A percentile compares a stretch with the other conserved stretches of the same genome.
These are phyloP conservation scores for Rhodophaea formosa DNA, from an alignment of 2,888 invertebrate genomes.

Conservation along the genomic window DNA sequence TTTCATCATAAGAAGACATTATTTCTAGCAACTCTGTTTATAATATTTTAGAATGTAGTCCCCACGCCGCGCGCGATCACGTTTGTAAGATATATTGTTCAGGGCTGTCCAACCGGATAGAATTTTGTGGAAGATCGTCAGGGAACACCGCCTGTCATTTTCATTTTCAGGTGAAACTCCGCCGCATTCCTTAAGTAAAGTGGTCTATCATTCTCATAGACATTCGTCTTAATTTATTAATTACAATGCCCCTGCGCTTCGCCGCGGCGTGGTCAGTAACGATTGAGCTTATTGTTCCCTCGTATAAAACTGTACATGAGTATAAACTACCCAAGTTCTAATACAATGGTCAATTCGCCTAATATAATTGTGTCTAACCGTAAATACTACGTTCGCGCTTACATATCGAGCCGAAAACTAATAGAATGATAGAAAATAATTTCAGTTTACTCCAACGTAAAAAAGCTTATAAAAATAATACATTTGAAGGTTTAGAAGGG, in stretches of 20 bases:
- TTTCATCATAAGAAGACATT: conserved; percentile 54
- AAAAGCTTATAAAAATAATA: conserved; percentile 51
- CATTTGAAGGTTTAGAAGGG: conserved; percentile 34
- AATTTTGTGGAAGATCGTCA: no score
- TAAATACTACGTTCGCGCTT: conserved; percentile 42
- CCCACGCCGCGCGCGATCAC: conserved; percentile 29
- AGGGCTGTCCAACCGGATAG: no score
- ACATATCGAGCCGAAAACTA: conserved; percentile 36
- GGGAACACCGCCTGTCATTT: no score
- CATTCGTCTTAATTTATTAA: background rate
- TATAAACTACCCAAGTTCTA: conserved; percentile 36
- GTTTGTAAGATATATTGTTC: no score
- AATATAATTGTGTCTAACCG: conserved; percentile 55
- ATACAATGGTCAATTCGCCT: conserved; percentile 50
- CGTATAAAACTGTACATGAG: conserved; percentile 53
- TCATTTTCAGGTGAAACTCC: no score
- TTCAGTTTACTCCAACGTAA: conserved; percentile 42
- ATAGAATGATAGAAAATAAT: conserved; percentile 40
- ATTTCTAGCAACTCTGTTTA: conserved; percentile 39
- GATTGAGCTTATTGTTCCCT: conserved; percentile 61
- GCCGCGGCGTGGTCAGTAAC: conserved; percentile 15
- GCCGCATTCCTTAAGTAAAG: no score
- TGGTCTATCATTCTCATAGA: no score
- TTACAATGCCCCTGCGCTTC: background rate
- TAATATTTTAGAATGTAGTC: conserved; percentile 37